Evolutionary conservation across 2,888 invertebrate genomes (phyloP), one percentile per base, ranked within the genome.

Genomic region (Metacarcinus magister): DNA sequence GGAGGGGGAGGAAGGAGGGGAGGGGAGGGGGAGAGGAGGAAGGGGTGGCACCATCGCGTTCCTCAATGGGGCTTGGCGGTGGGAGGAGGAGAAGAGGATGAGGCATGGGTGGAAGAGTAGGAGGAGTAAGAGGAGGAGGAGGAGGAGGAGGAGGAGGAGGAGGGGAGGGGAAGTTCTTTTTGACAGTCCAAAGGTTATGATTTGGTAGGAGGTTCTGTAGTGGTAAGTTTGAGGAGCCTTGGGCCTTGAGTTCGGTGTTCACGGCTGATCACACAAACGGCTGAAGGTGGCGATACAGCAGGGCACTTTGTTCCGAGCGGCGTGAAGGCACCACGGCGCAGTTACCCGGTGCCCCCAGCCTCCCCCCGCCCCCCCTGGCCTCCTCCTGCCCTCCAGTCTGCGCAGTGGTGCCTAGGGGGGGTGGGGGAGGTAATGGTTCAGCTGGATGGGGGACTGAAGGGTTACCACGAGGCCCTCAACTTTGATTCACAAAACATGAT

Each of bases 281-380:
- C 4, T 32, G 82, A 82, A 10, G 7, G 82, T 32, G 82, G 82
- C 23, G 10, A 67, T n/a, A 67, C n/a, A n/a, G n/a, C n/a, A 19
- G 32, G 82, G 82, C 82, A 82, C 82, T 82, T 82, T 82, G 82
- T 32, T 82, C 28, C 32, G 28, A 32, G 82, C 28, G 10, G 82
- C 82, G 28, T 82, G 82, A 82, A 5, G 67, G 67, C 48, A 82
- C 82, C 28, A 82, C 82, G 82, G 82, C 82, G 82, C 82, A 82
- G 82, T 82, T 82, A 28, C 10, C 82, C 82, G 32, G 32, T 82
- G 82, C 28, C 82, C 28, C 82, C 82, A 28, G 28, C 28, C 82
- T 32, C 82, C 82, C 82, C 28, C 82, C 0, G 82, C 28, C 82
- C 8, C 82, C 32, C 13, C 82, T 32, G 8, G 28, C 32, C 32